Evolutionary conservation across 2,113 vertebrate species (phyloP), one percentile per base, ranked within the genome.

Genomic region (Okapia johnstoni): DNA sequence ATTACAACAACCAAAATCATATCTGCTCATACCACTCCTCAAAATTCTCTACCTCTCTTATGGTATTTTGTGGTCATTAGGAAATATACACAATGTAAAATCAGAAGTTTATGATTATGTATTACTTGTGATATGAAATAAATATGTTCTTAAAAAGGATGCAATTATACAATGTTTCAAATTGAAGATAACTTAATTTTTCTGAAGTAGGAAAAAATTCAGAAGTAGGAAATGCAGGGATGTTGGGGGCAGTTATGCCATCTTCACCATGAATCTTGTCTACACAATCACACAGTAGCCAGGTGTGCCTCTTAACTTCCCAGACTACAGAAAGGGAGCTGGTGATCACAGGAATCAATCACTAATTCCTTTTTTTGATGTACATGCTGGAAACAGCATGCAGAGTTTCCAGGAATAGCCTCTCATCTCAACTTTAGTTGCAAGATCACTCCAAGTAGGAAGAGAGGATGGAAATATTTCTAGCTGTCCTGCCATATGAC

Each of bases 251-350:
- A 6, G 3, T 21, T 30, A 11, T 33, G 28, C 52, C 19, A 54
- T 40, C 7, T 86, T 76, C 19, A 33, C 0, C 6, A 6, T 3
- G 1, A 85, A 7, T 14, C 16, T 66, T 33, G 7, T n/a, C 3
- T 63, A 1, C 4, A 8, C 4, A 21, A 4, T 2, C 11, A 28
- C 23, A 1, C 5, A 63, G 3, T 36, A 23, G 12, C 36, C 33
- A 57, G 17, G 10, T 6, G 61, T 2, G 0, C 1, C 30, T 54
- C 3, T 30, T 26, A 52, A 46, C 3, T 12, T 23, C 9, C 3
- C 11, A 40, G 2, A 21, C 0, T n/a, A 43, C 26, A 21, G 50
- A 77, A 33, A 12, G 6, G 2, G 3, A 5, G 58, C 14, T 7
- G 12, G 2, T 13, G 40, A 2, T 52, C 2, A n/a, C 52, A 25